Conservation (phyloP, 1,140 invertebrate genomes). For the Diplogasteroides magnus region DNA sequence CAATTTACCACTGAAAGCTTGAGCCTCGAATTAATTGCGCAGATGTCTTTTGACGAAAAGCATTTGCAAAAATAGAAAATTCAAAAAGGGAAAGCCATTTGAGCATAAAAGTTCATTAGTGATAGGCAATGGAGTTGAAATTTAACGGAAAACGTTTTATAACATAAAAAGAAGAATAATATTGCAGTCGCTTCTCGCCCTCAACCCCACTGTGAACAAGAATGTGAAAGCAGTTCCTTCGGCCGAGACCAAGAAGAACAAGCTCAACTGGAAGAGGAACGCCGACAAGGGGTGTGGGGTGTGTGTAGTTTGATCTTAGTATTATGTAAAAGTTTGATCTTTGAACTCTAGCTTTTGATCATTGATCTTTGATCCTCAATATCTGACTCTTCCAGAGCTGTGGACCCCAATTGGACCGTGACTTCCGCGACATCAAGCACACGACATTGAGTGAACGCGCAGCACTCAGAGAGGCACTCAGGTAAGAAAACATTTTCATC, state of each 20-base stretch:
- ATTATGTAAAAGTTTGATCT: slow-evolving; percentile 16
- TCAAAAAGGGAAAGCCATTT: too few species aligned
- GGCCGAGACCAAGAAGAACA: slow-evolving; percentile 74
- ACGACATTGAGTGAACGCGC: slow-evolving; percentile 90
- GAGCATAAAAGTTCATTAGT: too few species aligned
- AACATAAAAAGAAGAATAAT: not conserved
- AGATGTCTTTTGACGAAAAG: too few species aligned
- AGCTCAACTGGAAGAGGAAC: slow-evolving; percentile 91
- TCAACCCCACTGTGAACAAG: slow-evolving; percentile 76
- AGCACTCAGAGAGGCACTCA: slow-evolving; percentile 78
- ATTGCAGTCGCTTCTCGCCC: slow-evolving; percentile 70
- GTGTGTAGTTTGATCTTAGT: not conserved
- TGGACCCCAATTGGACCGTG: slow-evolving; percentile 68
- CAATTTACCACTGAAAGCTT: too few species aligned
- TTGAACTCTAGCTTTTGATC: slow-evolving; percentile 13
- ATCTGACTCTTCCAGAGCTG: slow-evolving; percentile 63
- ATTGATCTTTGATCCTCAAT: not conserved
- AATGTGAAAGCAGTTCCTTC: slow-evolving; percentile 75
- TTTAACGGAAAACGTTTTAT: slow-evolving; percentile 6
- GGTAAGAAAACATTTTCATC: too few species aligned
- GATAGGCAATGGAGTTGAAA: too few species aligned
- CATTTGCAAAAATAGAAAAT: too few species aligned
- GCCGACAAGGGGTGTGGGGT: slow-evolving; percentile 69
- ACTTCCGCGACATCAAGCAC: slow-evolving; percentile 95
- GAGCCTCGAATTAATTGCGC: too few species aligned